These are phyloP conservation scores for Callorhinus ursinus DNA, from an alignment of 2,113 vertebrate species.

Conservation along the genomic window DNA sequence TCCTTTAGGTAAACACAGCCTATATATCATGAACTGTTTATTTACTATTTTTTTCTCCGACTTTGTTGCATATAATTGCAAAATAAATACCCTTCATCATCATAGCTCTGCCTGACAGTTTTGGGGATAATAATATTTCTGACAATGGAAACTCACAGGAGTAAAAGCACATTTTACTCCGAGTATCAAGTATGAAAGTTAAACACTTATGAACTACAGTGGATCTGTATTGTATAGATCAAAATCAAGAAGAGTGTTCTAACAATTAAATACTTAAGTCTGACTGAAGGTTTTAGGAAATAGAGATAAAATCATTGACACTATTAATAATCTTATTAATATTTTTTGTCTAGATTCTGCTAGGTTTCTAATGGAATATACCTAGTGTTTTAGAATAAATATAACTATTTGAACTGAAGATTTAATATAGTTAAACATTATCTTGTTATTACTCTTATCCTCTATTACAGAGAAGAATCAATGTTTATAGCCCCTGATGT, in stretches of 20 bases:
- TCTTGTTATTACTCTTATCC: neutral
- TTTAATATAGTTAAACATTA: neutral
- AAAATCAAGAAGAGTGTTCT: slow-evolving; percentile 19
- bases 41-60: rapidly evolving
- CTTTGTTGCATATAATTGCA: slow-evolving; percentile 38
- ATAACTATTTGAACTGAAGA: neutral
- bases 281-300: neutral
- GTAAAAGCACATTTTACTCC: slow-evolving; percentile 23
- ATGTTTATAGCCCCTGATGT: neutral
- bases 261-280: neutral
- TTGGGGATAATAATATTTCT: slow-evolving; percentile 40
- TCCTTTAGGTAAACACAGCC: neutral
- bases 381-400: neutral
- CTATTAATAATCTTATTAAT: neutral
- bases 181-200: neutral
- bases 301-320: neutral
- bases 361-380: neutral
- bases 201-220: neutral
- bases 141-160: slow-evolving; percentile 34
- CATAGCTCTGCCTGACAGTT: neutral
- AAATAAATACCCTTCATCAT: slow-evolving; percentile 52
- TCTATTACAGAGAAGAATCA: neutral
- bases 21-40: neutral
- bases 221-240: neutral
- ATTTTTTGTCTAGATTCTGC: neutral